Evolutionary conservation across 2,888 invertebrate species (phyloP).

Genomic region (Clostera curtula): DNA sequence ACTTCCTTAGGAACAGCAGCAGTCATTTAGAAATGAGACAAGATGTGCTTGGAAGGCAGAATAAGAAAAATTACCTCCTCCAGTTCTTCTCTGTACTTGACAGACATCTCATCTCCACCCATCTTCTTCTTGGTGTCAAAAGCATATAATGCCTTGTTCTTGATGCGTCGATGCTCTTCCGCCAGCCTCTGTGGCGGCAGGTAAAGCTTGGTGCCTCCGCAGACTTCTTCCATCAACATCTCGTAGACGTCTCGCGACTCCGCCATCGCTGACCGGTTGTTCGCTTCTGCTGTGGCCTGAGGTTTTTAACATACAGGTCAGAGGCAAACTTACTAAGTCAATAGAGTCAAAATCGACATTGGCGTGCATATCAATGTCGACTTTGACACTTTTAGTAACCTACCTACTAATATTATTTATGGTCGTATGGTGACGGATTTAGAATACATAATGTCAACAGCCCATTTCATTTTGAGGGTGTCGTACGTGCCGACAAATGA

Average conservation of each 20-base stretch:
- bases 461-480: no score
- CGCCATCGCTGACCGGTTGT: slow-evolving; percentile 96
- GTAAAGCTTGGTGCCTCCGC: slow-evolving; percentile 95
- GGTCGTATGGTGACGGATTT: no score
- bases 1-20: background rate
- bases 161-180: slow-evolving; percentile 86
- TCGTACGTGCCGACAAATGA: no score
- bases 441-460: no score
- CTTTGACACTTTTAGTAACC: no score
- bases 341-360: no score
- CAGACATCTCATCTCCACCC: slow-evolving; percentile 96
- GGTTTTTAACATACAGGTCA: background rate
- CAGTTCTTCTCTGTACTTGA: slow-evolving; percentile 85
- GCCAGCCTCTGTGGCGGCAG: slow-evolving; percentile 88
- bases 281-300: slow-evolving; percentile 98
- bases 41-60: background rate
- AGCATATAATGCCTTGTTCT: slow-evolving; percentile 80
- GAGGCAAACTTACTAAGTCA: no score
- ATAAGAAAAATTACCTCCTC: slow-evolving; percentile 75
- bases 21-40: background rate
- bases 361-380: no score
- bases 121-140: slow-evolving; percentile 95
- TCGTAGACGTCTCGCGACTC: slow-evolving; percentile 93
- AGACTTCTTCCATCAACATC: slow-evolving; percentile 93
- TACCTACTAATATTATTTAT: no score